phyloP scores from a whole-genome alignment of 2,797 vertebrate genomes.

The Characodon lateralis region DNA sequence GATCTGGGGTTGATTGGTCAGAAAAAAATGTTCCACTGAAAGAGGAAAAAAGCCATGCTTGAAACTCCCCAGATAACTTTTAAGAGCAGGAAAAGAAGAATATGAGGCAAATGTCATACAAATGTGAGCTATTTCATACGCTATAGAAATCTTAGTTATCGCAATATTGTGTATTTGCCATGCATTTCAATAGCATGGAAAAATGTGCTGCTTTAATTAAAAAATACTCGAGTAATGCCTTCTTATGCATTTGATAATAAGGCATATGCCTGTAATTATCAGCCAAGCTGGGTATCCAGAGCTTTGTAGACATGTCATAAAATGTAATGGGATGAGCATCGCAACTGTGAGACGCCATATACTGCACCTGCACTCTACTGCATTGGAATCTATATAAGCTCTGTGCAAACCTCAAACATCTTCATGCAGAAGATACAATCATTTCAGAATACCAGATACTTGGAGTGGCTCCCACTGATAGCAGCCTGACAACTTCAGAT shows the following conservation, averaged over 20 bases:
- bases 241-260: not conserved
- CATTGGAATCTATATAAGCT: not conserved
- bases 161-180: not conserved
- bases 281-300: not conserved
- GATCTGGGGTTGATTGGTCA: not conserved
- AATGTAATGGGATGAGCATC: no score
- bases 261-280: not conserved
- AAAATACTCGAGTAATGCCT: not conserved
- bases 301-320: no score
- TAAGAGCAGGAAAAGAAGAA: not conserved
- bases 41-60: not conserved
- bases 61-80: constrained; percentile 1
- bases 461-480: not conserved
- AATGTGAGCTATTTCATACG: not conserved
- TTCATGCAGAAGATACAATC: not conserved
- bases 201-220: not conserved
- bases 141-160: not conserved
- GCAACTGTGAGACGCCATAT: no score
- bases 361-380: not conserved
- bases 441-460: not conserved
- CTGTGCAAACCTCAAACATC: not conserved
- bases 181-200: not conserved
- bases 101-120: not conserved
- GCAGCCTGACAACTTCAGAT: not conserved
- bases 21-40: not conserved